phyloP scores from a whole-genome alignment of 2,113 vertebrate genomes.

The Chelonoidis abingdonii region DNA sequence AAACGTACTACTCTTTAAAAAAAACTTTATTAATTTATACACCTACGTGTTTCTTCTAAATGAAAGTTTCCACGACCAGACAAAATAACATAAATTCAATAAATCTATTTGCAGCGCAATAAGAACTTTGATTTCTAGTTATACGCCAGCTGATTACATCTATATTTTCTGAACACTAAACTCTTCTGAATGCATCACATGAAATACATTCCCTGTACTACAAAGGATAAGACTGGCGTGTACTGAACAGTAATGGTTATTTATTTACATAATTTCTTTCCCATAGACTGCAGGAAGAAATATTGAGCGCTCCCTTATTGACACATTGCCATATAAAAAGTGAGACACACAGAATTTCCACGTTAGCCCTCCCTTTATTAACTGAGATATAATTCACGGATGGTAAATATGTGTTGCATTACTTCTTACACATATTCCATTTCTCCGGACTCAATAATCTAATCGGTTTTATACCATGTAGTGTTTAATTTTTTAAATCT shows the following conservation, averaged over 20 bases:
- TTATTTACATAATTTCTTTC: constrained; percentile 86
- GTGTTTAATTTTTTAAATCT: constrained; percentile 55
- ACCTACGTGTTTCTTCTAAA: constrained; percentile 70
- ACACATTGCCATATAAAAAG: constrained; percentile 77
- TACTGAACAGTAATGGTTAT: constrained; percentile 81
- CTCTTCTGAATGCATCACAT: constrained; percentile 77
- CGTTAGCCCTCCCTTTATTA: constrained; percentile 64
- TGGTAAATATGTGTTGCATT: constrained; percentile 26
- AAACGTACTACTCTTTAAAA: constrained; percentile 53
- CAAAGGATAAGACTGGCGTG: constrained; percentile 71
- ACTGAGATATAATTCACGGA: constrained; percentile 61
- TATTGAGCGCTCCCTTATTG: constrained; percentile 76
- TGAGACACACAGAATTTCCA: constrained; percentile 67
- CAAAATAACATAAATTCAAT: constrained; percentile 79
- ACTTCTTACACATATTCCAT: constrained; percentile 32
- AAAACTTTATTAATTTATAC: constrained; percentile 69
- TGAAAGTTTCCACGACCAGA: constrained; percentile 56
- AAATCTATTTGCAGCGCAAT: constrained; percentile 78
- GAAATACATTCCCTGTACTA: constrained; percentile 80
- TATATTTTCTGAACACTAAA: constrained; percentile 84
- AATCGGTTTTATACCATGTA: constrained; percentile 12
- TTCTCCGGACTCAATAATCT: constrained; percentile 14
- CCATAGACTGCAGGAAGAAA: constrained; percentile 77
- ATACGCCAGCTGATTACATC: constrained; percentile 78
- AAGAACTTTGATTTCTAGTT: constrained; percentile 85